phyloP scores from a whole-genome alignment of 2,113 vertebrate genomes.

The Mobula birostris region DNA sequence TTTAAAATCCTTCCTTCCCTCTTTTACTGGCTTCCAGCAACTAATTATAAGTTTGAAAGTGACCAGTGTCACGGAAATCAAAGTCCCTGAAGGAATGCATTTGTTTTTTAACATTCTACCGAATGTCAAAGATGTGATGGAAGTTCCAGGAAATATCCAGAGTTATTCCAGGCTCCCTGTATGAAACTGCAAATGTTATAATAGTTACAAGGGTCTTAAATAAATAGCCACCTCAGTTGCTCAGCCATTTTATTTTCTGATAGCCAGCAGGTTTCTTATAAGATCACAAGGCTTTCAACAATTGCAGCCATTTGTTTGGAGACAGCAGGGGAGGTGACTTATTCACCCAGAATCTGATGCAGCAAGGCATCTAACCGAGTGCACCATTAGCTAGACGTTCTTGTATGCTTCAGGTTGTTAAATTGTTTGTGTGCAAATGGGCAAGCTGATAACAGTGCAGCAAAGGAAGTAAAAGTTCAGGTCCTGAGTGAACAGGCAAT shows the following conservation, averaged over 20 bases:
- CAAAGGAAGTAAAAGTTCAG: not conserved
- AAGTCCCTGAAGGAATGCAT: not conserved
- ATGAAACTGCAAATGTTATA: not conserved
- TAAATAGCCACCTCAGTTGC: not conserved
- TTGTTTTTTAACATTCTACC: not conserved
- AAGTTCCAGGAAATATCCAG: not conserved
- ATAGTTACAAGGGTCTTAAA: not conserved
- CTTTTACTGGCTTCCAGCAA: constrained; percentile 15
- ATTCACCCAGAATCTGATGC: not conserved
- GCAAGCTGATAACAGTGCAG: not conserved
- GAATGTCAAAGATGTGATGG: not conserved
- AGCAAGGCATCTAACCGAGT: not conserved
- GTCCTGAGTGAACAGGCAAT: not conserved
- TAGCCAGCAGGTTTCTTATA: not conserved
- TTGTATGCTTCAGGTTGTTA: not conserved
- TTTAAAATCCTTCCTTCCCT: not conserved
- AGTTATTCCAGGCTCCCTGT: not conserved
- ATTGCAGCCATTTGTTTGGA: not conserved
- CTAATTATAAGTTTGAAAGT: constrained; percentile 27
- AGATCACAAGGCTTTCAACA: not conserved
- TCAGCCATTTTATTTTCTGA: constrained; percentile 4
- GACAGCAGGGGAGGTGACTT: not conserved
- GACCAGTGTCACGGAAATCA: not conserved
- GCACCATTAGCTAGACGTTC: not conserved
- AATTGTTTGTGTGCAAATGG: not conserved